Evolutionary conservation across 1,140 invertebrate species (phyloP).

Genomic region (Phenacoccus solenopsis): DNA sequence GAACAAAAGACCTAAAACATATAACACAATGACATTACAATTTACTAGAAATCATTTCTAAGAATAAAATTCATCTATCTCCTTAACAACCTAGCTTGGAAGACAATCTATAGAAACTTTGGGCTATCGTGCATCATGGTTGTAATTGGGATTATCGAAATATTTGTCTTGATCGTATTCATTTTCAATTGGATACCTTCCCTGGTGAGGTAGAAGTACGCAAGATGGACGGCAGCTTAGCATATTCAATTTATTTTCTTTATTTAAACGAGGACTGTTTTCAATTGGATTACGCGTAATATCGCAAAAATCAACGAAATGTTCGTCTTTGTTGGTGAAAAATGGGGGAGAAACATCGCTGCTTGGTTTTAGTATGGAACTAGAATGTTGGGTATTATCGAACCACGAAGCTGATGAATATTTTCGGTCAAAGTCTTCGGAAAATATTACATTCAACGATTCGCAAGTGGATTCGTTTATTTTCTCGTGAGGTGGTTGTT

Average conservation of each 20-base stretch:
- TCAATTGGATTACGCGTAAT: neutral
- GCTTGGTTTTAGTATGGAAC: slow-evolving; percentile 21
- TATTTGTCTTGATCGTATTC: neutral
- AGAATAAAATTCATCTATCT: neutral
- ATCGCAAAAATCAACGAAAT: neutral
- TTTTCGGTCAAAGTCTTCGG: slow-evolving; percentile 28
- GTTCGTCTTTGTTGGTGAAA: slow-evolving; percentile 9
- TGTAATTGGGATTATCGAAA: slow-evolving; percentile 14
- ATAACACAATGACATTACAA: neutral
- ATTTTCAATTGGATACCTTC: neutral
- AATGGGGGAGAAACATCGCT: slow-evolving; percentile 22
- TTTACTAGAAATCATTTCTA: neutral
- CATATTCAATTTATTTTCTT: slow-evolving; percentile 27
- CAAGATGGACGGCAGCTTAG: slow-evolving; percentile 27
- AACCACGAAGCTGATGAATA: slow-evolving; percentile 27
- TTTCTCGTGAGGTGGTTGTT: neutral
- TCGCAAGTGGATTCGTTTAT: slow-evolving; percentile 13
- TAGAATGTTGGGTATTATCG: slow-evolving; percentile 25
- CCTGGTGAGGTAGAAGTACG: slow-evolving; percentile 25
- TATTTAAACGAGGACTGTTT: slow-evolving; percentile 25
- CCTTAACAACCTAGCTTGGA: slow-evolving; percentile 8
- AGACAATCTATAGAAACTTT: neutral
- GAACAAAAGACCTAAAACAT: neutral
- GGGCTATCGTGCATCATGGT: neutral
- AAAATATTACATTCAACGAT: slow-evolving; percentile 30